phyloP scores from a whole-genome alignment of 2,113 vertebrate species.

The Xiphophorus couchianus region DNA sequence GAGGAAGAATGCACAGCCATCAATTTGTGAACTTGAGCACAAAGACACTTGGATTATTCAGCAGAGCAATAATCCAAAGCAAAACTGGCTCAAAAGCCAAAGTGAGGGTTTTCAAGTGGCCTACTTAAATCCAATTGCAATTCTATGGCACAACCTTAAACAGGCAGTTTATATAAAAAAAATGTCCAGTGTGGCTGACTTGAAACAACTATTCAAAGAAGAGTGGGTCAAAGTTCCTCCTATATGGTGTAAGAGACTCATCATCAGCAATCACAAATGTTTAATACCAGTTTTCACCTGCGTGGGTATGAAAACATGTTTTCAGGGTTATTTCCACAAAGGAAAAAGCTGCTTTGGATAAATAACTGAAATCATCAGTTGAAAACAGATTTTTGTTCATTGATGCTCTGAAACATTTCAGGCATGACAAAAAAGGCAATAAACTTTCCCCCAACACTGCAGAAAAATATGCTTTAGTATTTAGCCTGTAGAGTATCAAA shows the following conservation, averaged over 20 bases:
- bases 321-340: not conserved
- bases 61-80: not conserved
- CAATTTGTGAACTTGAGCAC: not conserved
- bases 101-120: not conserved
- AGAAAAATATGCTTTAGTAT: not conserved
- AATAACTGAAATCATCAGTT: no score
- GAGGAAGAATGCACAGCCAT: not conserved
- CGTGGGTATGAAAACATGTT: not conserved
- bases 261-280: not conserved
- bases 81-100: not conserved
- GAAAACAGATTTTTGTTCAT: no score
- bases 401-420: no score
- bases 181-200: not conserved
- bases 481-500: conserved; percentile 23
- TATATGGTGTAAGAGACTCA: no score
- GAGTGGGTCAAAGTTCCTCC: no score
- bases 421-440: no score
- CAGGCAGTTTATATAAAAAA: not conserved
- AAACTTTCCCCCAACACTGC: no score
- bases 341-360: no score
- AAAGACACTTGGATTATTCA: not conserved
- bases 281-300: not conserved
- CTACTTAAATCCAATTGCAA: not conserved
- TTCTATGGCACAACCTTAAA: not conserved
- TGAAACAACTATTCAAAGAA: not conserved